These are phyloP conservation scores for Euzetes globulus DNA, from an alignment of 2,888 invertebrate species.

Conservation along the genomic window DNA sequence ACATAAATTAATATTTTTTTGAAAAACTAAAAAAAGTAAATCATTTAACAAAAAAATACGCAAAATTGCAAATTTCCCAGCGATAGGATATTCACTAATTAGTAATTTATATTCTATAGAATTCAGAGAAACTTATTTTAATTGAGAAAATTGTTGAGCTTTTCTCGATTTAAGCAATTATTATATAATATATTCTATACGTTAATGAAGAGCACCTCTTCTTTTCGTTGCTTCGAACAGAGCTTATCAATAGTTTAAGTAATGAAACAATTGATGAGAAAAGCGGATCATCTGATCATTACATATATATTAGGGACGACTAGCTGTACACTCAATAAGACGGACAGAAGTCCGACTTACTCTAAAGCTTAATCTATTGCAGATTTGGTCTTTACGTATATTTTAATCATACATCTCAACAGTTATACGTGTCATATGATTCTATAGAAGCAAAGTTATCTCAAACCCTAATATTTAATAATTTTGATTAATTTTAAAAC, in stretches of 20 bases:
- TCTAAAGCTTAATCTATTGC: background rate
- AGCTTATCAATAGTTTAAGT: conserved; percentile 8
- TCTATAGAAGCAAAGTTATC: background rate
- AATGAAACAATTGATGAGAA: conserved; percentile 14
- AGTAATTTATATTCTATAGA: background rate
- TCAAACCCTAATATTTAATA: too few relatives aligned
- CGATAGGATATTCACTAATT: conserved; percentile 22
- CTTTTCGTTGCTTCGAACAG: conserved; percentile 19
- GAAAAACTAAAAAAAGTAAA: conserved; percentile 3
- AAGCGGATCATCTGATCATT: conserved; percentile 5
- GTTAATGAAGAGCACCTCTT: conserved; percentile 24
- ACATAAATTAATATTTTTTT: background rate
- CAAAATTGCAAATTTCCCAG: conserved; percentile 29
- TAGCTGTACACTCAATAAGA: conserved; percentile 31
- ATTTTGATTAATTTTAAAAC: too few relatives aligned
- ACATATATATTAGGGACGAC: conserved; percentile 13
- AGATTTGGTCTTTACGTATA: background rate
- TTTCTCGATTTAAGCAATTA: conserved; percentile 2
- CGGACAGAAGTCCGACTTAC: conserved; percentile 24
- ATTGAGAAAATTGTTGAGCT: conserved; percentile 2
- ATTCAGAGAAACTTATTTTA: background rate
- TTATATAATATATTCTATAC: background rate
- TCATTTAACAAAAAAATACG: background rate
- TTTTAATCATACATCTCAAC: conserved; percentile 1
- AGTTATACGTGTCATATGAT: background rate